Evolutionary conservation across 2,113 vertebrate species (phyloP), one percentile per base, ranked within the genome.

Genomic region (Colossoma macropomum): DNA sequence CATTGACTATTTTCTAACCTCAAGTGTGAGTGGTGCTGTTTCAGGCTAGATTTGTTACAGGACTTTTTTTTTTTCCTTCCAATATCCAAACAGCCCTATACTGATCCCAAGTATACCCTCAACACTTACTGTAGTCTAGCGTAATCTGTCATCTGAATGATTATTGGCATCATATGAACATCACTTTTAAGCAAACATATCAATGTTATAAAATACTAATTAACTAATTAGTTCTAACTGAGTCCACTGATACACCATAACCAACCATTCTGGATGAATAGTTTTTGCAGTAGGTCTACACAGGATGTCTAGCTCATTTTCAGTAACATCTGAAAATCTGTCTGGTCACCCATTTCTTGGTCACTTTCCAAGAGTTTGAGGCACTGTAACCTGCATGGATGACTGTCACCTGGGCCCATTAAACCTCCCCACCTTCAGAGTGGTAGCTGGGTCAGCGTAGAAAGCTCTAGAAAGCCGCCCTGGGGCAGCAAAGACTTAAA

Each of bases 391-490:
- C 34, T 50, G 48, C n/a, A n/a, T 34, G 50, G 21, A 59, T 21
- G 73, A 56, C 8, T 4, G 6, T 90, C 87, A 87, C 88, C 88
- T 86, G 86, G 84, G 85, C 48, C 77, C 81, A 86, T 91, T 92
- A 88, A 89, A 92, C 19, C 13, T 80, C 72, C n/a, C 21, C 60
- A 12, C 54, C 56, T 59, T 21, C 52, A 65, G n/a, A 5, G 34
- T 25, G n/a, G 59, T 30, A 48, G 4, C 41, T 15, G 7, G 28
- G 34, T 75, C 27, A 80, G 16, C 30, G 45, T 16, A 34, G n/a
- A 50, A 62, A 62, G 45, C 15, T 38, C 63, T 50, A 41, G 11
- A 25, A 38, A 56, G 66, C 23, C 52, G 38, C 30, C 28, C 17
- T 32, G 70, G 79, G 73, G 82, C 34, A 79, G 77, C 77, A 87